Evolutionary conservation across 2,888 invertebrate species (phyloP), one percentile per base, ranked within the genome.

Genomic region (Phalera bucephala): DNA sequence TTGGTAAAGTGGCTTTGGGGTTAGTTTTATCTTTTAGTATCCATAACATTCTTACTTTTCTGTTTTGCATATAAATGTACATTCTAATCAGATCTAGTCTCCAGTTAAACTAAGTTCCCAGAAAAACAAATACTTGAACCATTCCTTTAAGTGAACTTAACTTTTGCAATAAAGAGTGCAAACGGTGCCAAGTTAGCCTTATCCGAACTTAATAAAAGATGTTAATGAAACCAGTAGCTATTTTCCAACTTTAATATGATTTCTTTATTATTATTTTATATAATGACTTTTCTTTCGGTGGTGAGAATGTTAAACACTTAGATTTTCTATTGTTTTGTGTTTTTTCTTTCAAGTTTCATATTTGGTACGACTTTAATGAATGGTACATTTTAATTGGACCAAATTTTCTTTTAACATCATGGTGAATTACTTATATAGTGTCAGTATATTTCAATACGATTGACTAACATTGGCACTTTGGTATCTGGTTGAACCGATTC

Each of bases 81-180:
- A 14, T 30, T 30, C 3, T 12, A 12, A 15, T 29, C 21, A 39
- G 20, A 33, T 52, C 32, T 39, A 39, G 48, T 34, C 47, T 38
- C 21, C 12, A 47, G 26, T 40, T 44, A 17, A 49, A 34, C 36
- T 44, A 32, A 29, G 40, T 39, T 43, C 35, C 31, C 28, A 32
- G 25, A 22, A 31, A 45, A 39, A 51, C 37, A 45, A 43, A 28
- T 15, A 23, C 36, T 41, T 34, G 19, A 38, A 31, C 23, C 26
- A 36, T 35, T 49, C 33, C 36, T 38, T 33, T 20, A 25, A 36
- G 48, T 40, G 42, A 40, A 53, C 42, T 37, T 41, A 45, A 66
- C 48, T 66, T 64, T 58, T 38, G 52, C 43, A 60, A 61, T 61
- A 63, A 57, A 52, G 32, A 46, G 39, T 45, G 42, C 44, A 45